Conservation (phyloP, 2,113 vertebrate genomes). For the Sorex fumeus region DNA sequence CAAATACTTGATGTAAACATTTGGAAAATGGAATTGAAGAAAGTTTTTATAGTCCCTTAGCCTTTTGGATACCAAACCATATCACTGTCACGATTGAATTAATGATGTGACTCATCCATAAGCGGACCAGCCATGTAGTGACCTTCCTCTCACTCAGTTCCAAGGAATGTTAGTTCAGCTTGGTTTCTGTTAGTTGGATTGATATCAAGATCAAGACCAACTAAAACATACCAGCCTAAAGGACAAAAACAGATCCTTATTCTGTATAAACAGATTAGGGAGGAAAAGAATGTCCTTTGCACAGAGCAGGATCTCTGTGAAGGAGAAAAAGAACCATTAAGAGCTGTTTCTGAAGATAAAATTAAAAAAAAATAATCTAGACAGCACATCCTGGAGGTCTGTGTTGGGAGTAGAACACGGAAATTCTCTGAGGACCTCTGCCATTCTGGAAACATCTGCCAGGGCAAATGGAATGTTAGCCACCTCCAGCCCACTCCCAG, state of each 20-base stretch:
- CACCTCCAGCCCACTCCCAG: slow-evolving; percentile 1
- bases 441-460: slow-evolving; percentile 49
- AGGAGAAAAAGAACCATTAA: slow-evolving; percentile 58
- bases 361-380: slow-evolving; percentile 57
- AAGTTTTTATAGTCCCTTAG: slow-evolving; percentile 35
- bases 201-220: slow-evolving; percentile 72
- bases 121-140: background rate
- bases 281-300: slow-evolving; percentile 21
- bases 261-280: slow-evolving; percentile 64
- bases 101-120: slow-evolving; percentile 36
- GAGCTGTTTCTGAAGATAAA: slow-evolving; percentile 53
- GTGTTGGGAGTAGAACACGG: slow-evolving; percentile 18
- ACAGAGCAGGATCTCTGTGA: slow-evolving; percentile 47
- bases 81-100: slow-evolving; percentile 22
- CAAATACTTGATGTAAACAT: slow-evolving; percentile 35
- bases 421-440: slow-evolving; percentile 12
- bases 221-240: slow-evolving; percentile 63
- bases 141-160: slow-evolving; percentile 59
- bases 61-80: slow-evolving; percentile 17
- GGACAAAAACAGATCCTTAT: slow-evolving; percentile 65
- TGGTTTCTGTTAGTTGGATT: slow-evolving; percentile 60
- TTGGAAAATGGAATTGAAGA: slow-evolving; percentile 53
- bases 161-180: slow-evolving; percentile 62
- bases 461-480: slow-evolving; percentile 52
- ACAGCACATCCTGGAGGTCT: slow-evolving; percentile 25